Conservation (phyloP, 2,113 vertebrate genomes). For the Furnarius figulus region DNA sequence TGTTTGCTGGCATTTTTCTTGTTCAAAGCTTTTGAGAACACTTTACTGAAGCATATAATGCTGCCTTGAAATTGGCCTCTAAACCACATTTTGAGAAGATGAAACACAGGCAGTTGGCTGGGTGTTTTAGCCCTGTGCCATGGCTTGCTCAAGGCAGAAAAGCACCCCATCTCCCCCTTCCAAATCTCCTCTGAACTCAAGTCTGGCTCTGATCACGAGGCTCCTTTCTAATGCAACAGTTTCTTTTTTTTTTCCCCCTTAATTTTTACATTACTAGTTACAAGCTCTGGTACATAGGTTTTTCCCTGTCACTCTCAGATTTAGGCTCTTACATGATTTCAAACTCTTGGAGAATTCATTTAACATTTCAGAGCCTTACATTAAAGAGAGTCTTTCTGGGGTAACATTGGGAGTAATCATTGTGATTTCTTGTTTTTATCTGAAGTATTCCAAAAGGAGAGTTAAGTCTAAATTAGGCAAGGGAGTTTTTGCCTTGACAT, state of each 20-base stretch:
- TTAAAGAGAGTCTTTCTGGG: not conserved
- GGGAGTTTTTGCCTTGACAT: slow-evolving; percentile 22
- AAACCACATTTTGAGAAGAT: slow-evolving; percentile 31
- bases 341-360: not conserved
- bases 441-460: not conserved
- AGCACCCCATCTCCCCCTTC: not conserved
- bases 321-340: not conserved
- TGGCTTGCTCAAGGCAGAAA: not conserved
- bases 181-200: not conserved
- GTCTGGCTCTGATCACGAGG: not conserved
- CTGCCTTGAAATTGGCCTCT: slow-evolving; percentile 46
- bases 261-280: not conserved
- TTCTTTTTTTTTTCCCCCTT: not conserved
- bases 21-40: slow-evolving; percentile 43
- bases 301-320: not conserved
- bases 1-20: slow-evolving; percentile 42
- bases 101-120: slow-evolving; percentile 43
- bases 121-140: not conserved
- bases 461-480: slow-evolving; percentile 12
- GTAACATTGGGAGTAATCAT: not conserved
- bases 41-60: slow-evolving; percentile 51
- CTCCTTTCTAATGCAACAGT: not conserved
- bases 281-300: not conserved
- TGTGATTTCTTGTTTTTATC: not conserved
- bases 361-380: not conserved